Evolutionary conservation across 2,888 invertebrate species (phyloP).

Genomic region (Cataglyphis cursor): DNA sequence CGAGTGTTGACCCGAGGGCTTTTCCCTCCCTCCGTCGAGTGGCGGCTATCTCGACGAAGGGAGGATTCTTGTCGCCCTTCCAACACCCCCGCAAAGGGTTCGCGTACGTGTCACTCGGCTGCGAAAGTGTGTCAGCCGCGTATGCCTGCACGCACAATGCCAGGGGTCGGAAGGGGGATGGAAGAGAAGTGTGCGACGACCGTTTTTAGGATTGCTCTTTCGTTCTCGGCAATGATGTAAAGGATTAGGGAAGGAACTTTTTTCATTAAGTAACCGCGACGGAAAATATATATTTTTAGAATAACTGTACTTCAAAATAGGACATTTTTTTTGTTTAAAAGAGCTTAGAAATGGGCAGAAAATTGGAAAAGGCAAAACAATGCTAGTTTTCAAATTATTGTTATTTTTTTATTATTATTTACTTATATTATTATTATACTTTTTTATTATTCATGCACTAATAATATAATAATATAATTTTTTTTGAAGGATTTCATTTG

Average conservation of each 20-base stretch:
- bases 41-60: conserved; percentile 58
- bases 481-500: neutral
- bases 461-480: neutral
- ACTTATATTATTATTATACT: no score
- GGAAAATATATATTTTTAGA: neutral
- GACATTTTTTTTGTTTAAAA: neutral
- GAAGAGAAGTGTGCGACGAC: conserved; percentile 59
- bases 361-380: neutral
- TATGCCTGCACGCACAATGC: conserved; percentile 65
- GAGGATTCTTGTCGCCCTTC: conserved; percentile 58
- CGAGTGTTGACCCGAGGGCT: conserved; percentile 84
- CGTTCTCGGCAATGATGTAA: neutral
- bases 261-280: neutral
- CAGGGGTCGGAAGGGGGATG: conserved; percentile 53
- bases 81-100: conserved; percentile 74
- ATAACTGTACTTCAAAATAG: neutral
- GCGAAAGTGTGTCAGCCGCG: conserved; percentile 74
- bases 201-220: conserved; percentile 60
- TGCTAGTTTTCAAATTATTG: neutral
- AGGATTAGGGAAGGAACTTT: neutral
- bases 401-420: neutral
- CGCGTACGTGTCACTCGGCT: conserved; percentile 69
- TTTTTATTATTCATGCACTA: no score
- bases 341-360: neutral
- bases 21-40: conserved; percentile 65